Evolutionary conservation across 2,113 vertebrate species (phyloP), one percentile per base, ranked within the genome.

Genomic region (Entomyzon cyanotis): DNA sequence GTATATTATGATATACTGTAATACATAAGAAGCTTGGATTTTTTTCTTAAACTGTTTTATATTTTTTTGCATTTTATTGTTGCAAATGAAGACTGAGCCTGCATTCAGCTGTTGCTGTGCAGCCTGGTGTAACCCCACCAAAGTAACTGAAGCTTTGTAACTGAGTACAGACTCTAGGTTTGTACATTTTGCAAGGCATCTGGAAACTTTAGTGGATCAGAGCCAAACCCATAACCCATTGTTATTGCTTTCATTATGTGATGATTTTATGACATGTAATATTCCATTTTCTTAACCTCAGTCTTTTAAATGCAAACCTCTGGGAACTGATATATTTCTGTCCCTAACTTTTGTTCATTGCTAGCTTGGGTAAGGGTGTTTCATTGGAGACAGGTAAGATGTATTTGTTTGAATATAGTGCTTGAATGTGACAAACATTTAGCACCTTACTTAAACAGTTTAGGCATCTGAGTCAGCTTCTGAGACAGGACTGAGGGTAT

Each of bases 241-340:
- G 75, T 73, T 96, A 90, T 24, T 84, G 44, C 68, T 89, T 75
- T 91, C 78, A 92, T 95, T 95, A 93, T 89, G 92, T 96, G 95
- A 88, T 94, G 87, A 93, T 89, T 96, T 94, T 94, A 94, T 92
- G 87, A 44, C 55, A 39, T 85, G 76, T 22, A 92, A 87, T 90
- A 94, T 87, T 65, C 75, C 24, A 41, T 92, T 96, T 96, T 87
- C 78, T 83, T 89, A 93, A 67, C 42, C 90, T 16, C 55, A 88
- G 33, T 59, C 67, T 77, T 90, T 88, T 80, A 89, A 85, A 83
- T 67, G 55, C 30, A 70, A 63, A 65, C 58, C 27, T 55, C 82
- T 77, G 87, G 42, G 70, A 91, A 74, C 46, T 37, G 28, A 49
- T 78, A 12, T 46, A 46, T 75, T 87, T 94, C 53, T 91, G 46